Percentiles rank a stretch among this genome's conserved stretches.
Conservation (phyloP, 2,888 invertebrate species). For the Pachydiplax longipennis region DNA sequence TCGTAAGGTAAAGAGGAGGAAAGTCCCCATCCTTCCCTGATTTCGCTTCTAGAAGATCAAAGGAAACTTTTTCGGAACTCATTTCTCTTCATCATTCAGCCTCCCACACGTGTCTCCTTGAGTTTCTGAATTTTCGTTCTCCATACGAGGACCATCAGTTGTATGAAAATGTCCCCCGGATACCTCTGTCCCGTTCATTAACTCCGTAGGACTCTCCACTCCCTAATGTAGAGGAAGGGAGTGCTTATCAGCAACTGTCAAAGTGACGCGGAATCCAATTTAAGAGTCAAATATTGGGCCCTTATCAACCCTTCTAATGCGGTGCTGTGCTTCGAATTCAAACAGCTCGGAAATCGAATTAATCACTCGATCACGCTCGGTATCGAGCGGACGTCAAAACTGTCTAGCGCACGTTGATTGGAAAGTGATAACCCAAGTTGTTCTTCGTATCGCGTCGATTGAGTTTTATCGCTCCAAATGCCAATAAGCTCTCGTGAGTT, state of each 20-base stretch:
- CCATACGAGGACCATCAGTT: too few relatives aligned
- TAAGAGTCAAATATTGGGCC: conserved; percentile 38
- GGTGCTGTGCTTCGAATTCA: conserved; percentile 1
- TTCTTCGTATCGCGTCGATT: conserved; percentile 36
- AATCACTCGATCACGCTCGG: conserved; percentile 37
- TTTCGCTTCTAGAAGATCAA: too few relatives aligned
- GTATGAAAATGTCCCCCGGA: too few relatives aligned
- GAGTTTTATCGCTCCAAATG: conserved; percentile 27
- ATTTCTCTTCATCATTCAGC: too few relatives aligned
- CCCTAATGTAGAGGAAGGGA: neutral
- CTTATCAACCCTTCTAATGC: conserved; percentile 34
- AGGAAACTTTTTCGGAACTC: too few relatives aligned
- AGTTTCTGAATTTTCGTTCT: too few relatives aligned
- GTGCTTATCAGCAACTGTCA: conserved; percentile 14
- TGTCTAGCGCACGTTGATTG: conserved; percentile 40
- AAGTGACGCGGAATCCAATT: conserved; percentile 26
- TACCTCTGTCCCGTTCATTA: too few relatives aligned
- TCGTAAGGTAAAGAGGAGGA: too few relatives aligned
- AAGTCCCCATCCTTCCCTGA: too few relatives aligned
- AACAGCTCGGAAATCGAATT: conserved; percentile 37
- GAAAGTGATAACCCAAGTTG: conserved; percentile 42
- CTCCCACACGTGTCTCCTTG: too few relatives aligned
- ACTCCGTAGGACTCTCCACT: neutral
- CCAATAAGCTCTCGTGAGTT: conserved; percentile 22
- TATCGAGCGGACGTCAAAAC: conserved; percentile 31